Evolutionary conservation across 1,140 invertebrate species (phyloP), one percentile per base, ranked within the genome.

Genomic region (Hyles euphorbiae): DNA sequence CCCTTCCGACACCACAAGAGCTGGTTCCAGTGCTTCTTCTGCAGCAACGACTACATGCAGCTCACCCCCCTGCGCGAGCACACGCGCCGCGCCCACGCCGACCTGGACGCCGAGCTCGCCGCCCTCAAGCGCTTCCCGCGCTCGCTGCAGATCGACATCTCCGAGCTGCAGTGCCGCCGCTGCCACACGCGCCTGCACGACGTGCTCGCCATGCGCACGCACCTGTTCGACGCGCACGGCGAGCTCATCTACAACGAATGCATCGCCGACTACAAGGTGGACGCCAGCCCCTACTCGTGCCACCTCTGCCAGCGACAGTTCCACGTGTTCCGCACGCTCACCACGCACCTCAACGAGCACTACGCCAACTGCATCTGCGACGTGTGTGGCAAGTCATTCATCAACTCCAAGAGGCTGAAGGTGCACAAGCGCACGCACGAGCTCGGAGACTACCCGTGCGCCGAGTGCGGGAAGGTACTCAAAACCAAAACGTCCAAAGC

Each of bases 1-100:
- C 84, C 81, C 0, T 87, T 87, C 63, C 66, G 82, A 12, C 83
- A 87, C 50, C 78, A 83, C 67, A 84, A 79, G 36, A 87, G 84
- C 66, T 86, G 83, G 82, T 87, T 87, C 62, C 76, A 74, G 65
- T 87, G 84, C 44, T 86, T 87, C 61, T 87, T 78, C 61, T 87
- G 84, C 56, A 55, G 60, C 3, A 55, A 83, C 70, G 80, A 81
- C 34, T 87, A 85, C 46, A 83, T 84, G 70, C 72, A 84, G 49
- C 74, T 87, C 11, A 71, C 73, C 36, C 57, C 65, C 7, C 66
- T 87, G 6, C 65, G 75, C 57, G 53, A 60, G 2, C 82, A 87
- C 53, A 81, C 22, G 22, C 22, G 22, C 59, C 0, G 11, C 54
- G 5, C 34, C 68, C 53, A 62, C 48, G 0, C 22, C 22, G 22